Evolutionary conservation across 2,888 invertebrate species (phyloP).

Genomic region (Eupithecia dodoneata): DNA sequence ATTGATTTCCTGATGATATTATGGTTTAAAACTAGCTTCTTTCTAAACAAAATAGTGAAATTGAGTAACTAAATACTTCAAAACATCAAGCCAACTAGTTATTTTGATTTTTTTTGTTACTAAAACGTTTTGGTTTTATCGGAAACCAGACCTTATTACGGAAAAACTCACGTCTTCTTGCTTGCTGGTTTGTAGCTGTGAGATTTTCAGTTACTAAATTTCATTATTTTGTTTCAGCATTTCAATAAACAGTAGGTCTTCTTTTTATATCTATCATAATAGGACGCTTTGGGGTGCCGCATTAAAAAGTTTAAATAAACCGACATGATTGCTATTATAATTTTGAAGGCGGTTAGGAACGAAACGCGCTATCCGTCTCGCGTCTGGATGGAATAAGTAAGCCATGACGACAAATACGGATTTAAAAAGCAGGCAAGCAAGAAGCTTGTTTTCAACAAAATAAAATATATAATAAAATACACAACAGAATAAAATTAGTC

Average conservation of each 20-base stretch:
- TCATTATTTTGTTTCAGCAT: background rate
- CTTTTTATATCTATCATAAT: background rate
- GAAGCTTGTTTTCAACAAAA: too few relatives aligned
- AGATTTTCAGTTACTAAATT: background rate
- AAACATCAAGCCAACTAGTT: too few relatives aligned
- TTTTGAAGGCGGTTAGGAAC: background rate
- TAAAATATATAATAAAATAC: too few relatives aligned
- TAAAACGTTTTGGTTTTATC: too few relatives aligned
- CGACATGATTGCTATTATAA: conserved; percentile 13
- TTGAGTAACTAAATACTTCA: too few relatives aligned
- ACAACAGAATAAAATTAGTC: too few relatives aligned
- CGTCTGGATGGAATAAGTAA: background rate
- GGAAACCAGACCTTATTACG: background rate
- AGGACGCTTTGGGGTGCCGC: background rate
- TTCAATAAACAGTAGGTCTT: background rate
- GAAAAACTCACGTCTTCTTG: background rate
- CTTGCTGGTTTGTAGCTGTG: background rate
- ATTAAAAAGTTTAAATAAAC: background rate
- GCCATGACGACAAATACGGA: background rate
- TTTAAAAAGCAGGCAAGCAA: too few relatives aligned
- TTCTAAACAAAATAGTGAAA: too few relatives aligned
- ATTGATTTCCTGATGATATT: too few relatives aligned
- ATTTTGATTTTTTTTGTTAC: background rate
- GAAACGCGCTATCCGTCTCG: background rate
- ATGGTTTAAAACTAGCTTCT: too few relatives aligned